phyloP scores from a whole-genome alignment of 2,797 vertebrate species.

The Pristis pectinata region DNA sequence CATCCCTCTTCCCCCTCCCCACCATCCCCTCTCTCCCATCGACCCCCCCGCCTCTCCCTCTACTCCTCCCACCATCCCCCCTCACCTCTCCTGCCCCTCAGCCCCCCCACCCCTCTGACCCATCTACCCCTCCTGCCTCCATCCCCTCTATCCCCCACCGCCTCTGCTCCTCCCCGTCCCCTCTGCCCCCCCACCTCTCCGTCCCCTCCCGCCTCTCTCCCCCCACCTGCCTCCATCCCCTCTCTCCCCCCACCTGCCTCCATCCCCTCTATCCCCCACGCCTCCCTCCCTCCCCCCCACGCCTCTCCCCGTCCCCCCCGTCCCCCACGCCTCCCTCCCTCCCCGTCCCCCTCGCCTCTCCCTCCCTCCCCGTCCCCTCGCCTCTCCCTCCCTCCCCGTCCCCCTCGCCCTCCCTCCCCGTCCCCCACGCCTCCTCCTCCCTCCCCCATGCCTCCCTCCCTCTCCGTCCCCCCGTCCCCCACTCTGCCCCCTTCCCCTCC shows the following conservation, averaged over 20 bases:
- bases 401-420: constrained; percentile 34
- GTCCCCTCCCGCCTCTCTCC: constrained; percentile 36
- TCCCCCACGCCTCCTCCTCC: neutral
- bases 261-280: neutral
- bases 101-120: constrained; percentile 21
- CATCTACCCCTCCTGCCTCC: neutral
- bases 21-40: constrained; percentile 41
- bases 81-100: constrained; percentile 52
- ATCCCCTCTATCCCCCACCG: neutral
- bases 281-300: neutral
- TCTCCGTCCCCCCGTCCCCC: neutral
- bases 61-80: constrained; percentile 54
- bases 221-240: neutral
- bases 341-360: constrained; percentile 52
- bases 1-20: constrained; percentile 39
- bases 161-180: too few species aligned
- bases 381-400: constrained; percentile 45
- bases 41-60: constrained; percentile 51
- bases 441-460: constrained; percentile 49
- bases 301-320: neutral
- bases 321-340: neutral
- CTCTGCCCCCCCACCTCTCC: neutral
- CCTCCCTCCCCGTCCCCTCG: constrained; percentile 53
- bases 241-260: too few species aligned
- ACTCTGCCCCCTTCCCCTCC: accelerated